phyloP scores from a whole-genome alignment of 2,797 vertebrate species.

The Jordanella pulchra region DNA sequence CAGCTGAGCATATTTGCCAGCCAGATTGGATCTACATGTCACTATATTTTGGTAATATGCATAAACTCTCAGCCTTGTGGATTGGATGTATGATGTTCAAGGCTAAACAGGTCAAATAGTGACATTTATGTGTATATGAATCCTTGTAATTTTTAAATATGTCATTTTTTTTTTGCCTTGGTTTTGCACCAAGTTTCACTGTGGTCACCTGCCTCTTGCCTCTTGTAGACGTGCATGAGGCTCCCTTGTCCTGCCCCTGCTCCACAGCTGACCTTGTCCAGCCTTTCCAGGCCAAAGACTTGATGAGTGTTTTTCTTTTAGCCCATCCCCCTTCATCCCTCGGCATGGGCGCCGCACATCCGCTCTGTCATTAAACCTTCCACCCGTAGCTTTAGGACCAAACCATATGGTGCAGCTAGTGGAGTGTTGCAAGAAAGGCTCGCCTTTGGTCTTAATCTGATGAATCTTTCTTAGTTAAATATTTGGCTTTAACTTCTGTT shows the following conservation, averaged over 20 bases:
- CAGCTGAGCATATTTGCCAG: constrained; percentile 88
- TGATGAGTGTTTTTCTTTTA: constrained; percentile 75
- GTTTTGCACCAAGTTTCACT: constrained; percentile 48
- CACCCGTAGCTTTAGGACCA: constrained; percentile 81
- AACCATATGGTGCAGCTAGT: constrained; percentile 79
- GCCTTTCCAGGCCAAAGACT: constrained; percentile 78
- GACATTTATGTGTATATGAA: constrained; percentile 6
- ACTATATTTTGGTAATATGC: constrained; percentile 77
- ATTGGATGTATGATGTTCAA: constrained; percentile 62
- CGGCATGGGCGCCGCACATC: constrained; percentile 76
- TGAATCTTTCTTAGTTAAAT: constrained; percentile 66
- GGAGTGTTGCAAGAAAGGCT: constrained; percentile 69
- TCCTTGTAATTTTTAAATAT: background rate
- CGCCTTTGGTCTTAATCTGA: constrained; percentile 75
- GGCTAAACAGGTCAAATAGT: constrained; percentile 44
- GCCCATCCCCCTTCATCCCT: constrained; percentile 73
- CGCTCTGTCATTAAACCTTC: constrained; percentile 82
- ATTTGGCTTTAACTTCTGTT: background rate
- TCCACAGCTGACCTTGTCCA: constrained; percentile 74
- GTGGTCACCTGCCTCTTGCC: constrained; percentile 76
- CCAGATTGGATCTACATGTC: constrained; percentile 82
- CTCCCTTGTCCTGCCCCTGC: constrained; percentile 60
- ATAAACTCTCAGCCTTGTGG: constrained; percentile 53
- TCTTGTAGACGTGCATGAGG: constrained; percentile 72
- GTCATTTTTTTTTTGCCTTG: constrained; percentile 17